Base-by-base conservation (phyloP, 1,140 invertebrate genomes). In the Dendroctonus valens region DNA sequence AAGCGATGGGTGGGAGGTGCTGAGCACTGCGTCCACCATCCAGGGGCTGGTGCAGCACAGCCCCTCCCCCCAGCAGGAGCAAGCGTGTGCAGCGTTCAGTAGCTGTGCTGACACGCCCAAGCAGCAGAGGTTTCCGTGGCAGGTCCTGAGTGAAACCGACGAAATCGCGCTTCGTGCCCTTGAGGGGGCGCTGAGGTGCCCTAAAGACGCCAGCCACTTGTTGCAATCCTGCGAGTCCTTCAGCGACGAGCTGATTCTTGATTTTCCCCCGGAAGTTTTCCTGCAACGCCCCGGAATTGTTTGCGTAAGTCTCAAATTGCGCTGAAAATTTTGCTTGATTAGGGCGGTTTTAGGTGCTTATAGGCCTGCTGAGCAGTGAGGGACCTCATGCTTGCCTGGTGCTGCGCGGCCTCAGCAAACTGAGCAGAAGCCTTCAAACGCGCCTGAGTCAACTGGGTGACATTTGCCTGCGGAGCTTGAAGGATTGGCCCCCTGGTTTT, bases 221-320 rank as follows among this genome's bases (percentile, higher is more conserved):
- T 64, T 75, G 37, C 73, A 76, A 69, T 76, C 76, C 3, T 87
- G 84, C 74, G 81, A 87, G 59, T 89, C 88, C 73, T 86, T 89
- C 60, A 77, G 77, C 40, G 83, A 88, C 77, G 84, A 89, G 8
- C 83, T 89, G 73, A 74, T 89, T 41, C 80, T 84, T 72, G 87
- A 89, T 75, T 89, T 89, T 78, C 85, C 86, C 49, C 81, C 85
- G 12, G 86, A 89, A 78, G 83, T 89, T 71, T 89, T 89, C 77
- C 78, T 89, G 37, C 87, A 88, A 69, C 81, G 86, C 70, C 86
- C 86, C 26, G 70, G 78, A 50, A 86, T 87, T 64, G 70, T 88
- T 40, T 78, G 79, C 74, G 86, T 87, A 81, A 75, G 58, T 73
- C 44, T 44, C 37, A 8, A 12, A 39, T 55, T 55, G 39, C 41